These are phyloP conservation scores for Helicoverpa armigera DNA, from an alignment of 1,140 invertebrate genomes.

Conservation along the genomic window DNA sequence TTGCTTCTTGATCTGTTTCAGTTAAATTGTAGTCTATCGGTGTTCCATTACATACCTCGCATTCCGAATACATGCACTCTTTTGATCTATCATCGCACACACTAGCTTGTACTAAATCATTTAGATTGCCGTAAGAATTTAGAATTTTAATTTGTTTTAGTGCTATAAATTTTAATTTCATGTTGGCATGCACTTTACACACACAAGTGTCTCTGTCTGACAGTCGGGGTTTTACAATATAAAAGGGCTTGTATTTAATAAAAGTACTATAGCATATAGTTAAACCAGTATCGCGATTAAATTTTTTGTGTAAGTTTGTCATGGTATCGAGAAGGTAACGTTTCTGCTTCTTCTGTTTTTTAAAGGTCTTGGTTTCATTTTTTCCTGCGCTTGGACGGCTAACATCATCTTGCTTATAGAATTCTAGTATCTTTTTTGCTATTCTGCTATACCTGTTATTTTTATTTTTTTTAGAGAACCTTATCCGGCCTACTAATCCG, in stretches of 20 bases:
- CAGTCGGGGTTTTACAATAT: background rate
- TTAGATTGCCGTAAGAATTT: background rate
- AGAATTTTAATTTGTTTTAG: background rate
- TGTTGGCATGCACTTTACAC: background rate
- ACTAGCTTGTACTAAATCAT: background rate
- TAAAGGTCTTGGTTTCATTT: background rate
- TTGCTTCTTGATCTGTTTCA: too few species aligned
- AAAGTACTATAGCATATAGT: background rate
- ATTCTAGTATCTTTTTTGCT: background rate
- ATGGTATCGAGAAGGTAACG: background rate
- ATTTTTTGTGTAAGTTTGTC: too few species aligned
- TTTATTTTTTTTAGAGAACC: background rate
- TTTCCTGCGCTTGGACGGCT: background rate
- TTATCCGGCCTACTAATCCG: background rate
- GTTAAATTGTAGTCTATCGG: too few species aligned
- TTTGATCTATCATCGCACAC: background rate
- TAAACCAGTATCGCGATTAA: too few species aligned
- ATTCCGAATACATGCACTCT: background rate
- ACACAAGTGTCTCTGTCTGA: conserved; percentile 1
- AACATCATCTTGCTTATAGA: background rate
- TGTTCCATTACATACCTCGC: background rate
- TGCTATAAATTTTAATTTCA: background rate
- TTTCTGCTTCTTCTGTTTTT: conserved; percentile 3
- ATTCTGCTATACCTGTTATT: background rate
- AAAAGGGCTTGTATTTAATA: conserved; percentile 9